These are phyloP conservation scores for Drosophila diplacantha DNA, from an alignment of 2,888 invertebrate species.

Conservation along the genomic window DNA sequence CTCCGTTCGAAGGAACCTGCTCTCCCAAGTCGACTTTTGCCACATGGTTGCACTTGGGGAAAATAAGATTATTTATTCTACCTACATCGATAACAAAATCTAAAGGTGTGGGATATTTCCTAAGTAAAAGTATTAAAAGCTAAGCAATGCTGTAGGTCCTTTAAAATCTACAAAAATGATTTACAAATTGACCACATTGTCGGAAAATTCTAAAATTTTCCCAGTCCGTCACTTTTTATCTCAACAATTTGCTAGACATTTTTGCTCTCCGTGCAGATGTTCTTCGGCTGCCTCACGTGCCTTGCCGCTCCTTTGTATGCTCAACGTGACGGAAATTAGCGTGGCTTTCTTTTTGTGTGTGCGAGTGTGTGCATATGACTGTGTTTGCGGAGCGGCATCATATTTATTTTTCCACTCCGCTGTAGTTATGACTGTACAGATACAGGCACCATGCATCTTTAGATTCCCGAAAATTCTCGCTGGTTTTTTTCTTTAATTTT, in stretches of 20 bases:
- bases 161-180: too few relatives aligned
- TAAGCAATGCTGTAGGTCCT: background rate
- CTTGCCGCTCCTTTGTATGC: constrained; percentile 66
- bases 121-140: background rate
- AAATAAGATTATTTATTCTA: background rate
- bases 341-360: constrained; percentile 42
- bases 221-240: too few relatives aligned
- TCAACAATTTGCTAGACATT: background rate
- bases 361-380: constrained; percentile 25
- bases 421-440: constrained; percentile 68
- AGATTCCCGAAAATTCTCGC: constrained; percentile 49
- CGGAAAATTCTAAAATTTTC: background rate
- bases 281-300: constrained; percentile 56
- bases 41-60: constrained; percentile 1
- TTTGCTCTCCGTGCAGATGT: constrained; percentile 18
- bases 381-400: constrained; percentile 33
- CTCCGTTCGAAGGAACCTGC: background rate
- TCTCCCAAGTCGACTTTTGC: constrained; percentile 36
- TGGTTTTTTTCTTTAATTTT: constrained; percentile 45
- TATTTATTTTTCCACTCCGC: constrained; percentile 69
- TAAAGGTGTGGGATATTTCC: background rate
- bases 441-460: constrained; percentile 60
- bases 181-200: too few relatives aligned
- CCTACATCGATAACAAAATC: background rate
- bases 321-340: constrained; percentile 73